These are phyloP conservation scores for Limnephilus lunatus DNA, from an alignment of 2,888 invertebrate genomes.

Conservation along the genomic window DNA sequence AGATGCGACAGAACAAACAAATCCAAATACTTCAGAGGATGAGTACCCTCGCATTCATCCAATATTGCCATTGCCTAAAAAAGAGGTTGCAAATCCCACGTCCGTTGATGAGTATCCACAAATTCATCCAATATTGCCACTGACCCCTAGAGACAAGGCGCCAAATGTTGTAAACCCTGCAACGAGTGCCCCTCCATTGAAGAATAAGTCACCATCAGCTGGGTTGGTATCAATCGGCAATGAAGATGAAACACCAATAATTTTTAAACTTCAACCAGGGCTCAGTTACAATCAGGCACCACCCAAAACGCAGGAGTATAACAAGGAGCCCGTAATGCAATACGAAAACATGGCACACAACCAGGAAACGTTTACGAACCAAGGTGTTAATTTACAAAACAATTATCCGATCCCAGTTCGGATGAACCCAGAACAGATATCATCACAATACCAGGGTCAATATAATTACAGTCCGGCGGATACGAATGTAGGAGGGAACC, in stretches of 20 bases:
- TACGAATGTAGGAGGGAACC: neutral
- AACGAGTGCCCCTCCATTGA: neutral
- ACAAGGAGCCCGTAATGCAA: neutral
- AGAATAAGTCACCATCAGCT: neutral
- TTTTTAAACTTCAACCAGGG: neutral
- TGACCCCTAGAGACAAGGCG: neutral
- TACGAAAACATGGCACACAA: neutral
- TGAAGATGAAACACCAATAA: neutral
- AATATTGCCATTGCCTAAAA: neutral
- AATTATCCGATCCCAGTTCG: neutral
- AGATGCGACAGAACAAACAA: neutral
- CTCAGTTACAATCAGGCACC: neutral
- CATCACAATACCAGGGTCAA: neutral
- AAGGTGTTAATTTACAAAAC: neutral
- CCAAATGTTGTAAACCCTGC: neutral
- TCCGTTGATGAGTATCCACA: neutral
- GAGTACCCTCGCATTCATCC: neutral
- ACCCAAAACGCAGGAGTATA: neutral
- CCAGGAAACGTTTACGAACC: neutral
- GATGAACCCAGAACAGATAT: neutral
- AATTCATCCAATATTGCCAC: neutral
- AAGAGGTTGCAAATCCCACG: neutral
- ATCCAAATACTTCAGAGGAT: neutral
- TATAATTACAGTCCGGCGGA: neutral
- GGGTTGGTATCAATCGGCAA: neutral